phyloP scores from a whole-genome alignment of 1,140 invertebrate species.

The Papilio helenus region DNA sequence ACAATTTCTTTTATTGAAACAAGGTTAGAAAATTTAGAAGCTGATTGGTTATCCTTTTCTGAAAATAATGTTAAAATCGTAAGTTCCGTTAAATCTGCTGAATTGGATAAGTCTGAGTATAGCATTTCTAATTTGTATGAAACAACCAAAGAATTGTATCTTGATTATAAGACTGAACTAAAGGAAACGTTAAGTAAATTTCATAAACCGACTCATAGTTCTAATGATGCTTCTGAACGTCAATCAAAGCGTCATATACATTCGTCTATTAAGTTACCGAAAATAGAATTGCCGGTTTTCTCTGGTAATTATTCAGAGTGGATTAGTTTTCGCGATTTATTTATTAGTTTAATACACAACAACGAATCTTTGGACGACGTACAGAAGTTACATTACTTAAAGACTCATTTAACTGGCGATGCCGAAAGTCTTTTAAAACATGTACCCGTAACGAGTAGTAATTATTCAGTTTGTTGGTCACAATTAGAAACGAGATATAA shows the following conservation, averaged over 20 bases:
- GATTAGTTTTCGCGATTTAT: background rate
- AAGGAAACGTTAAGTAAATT: background rate
- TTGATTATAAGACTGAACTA: background rate
- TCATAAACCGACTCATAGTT: background rate
- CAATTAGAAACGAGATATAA: constrained; percentile 39
- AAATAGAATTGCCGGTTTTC: no score
- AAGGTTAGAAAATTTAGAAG: background rate
- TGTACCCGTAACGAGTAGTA: background rate
- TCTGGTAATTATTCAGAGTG: background rate
- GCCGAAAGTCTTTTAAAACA: background rate
- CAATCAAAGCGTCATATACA: background rate
- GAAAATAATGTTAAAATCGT: background rate
- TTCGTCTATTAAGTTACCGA: background rate
- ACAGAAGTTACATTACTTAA: background rate
- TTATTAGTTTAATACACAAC: constrained; percentile 2
- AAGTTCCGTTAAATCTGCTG: background rate
- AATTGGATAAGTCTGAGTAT: background rate
- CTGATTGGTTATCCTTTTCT: constrained; percentile 5
- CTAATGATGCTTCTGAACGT: background rate
- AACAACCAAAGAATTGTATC: background rate
- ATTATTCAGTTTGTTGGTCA: background rate
- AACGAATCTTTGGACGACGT: background rate
- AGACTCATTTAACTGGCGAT: background rate
- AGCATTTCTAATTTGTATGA: background rate
- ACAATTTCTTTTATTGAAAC: background rate